Evolutionary conservation across 2,797 vertebrate species (phyloP), one percentile per base, ranked within the genome.

Genomic region (Falco novaeseelandiae): DNA sequence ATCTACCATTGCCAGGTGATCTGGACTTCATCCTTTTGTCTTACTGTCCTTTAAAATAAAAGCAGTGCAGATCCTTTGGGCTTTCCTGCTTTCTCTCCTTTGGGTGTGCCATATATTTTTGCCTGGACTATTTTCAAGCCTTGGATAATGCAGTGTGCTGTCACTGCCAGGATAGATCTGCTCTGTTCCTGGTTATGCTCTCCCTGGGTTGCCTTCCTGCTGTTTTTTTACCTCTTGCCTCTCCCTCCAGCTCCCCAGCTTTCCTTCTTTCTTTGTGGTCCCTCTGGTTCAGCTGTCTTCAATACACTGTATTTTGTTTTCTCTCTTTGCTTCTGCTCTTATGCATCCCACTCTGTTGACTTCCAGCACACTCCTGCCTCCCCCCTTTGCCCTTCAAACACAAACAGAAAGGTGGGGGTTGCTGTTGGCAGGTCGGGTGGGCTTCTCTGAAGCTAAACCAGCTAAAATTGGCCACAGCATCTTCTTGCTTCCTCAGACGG

Each of bases 311-410:
- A 6, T 74, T 83, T 74, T 11, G 4, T 62, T 87, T 72, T 34
- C 57, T 58, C 25, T 4, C 42, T 83, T 23, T 4, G 0, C 8
- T 57, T 40, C 38, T 69, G 44, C 36, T 17, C 9, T 59, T 6
- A 0, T 5, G 4, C 34, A 40, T 38, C 48, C 61, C 54, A 9
- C 44, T 49, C 23, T 0, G 0, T 5, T 26, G 9, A 4, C 26
- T 44, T 34, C 36, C 59, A 61, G 22, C 58, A 42, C 13, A 0
- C 10, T 72, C 15, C 49, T 18, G 32, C 58, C 10, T 34, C 25
- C n/a, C 58, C 29, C 3, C 55, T 38, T 57, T 27, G 80, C 52
- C 19, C 80, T 38, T 66, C 58, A 32, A 54, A 14, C 72, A 12
- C 8, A 11, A 62, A 2, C 52, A 65, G 36, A 20, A 49, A 58